Base-by-base conservation (phyloP, 2,797 vertebrate species). In the Buphagus erythrorhynchus region DNA sequence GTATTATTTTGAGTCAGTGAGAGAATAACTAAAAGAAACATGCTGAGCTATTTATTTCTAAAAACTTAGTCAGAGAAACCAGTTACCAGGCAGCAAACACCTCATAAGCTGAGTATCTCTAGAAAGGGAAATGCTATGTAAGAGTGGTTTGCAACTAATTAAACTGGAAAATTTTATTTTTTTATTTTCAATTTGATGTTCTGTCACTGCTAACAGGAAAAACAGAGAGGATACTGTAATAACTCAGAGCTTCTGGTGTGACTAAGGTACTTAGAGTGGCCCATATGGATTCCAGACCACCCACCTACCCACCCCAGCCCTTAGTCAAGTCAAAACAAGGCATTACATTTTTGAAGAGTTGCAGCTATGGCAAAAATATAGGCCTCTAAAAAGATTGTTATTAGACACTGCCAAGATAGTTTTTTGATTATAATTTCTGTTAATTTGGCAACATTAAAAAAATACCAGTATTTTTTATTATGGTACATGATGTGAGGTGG, bases 311-410 rank as follows among this genome's bases (percentile, higher is more conserved):
- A 93, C 81, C 59, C 73, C 82, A 97, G 66, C 90, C 94, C 63
- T 96, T 88, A 91, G 63, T 91, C 76, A 97, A 97, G 94, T 96
- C 91, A 96, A 96, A 97, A 97, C 88, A 96, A 96, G 92, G 52
- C 66, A 90, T 85, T 92, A 90, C 6, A 45, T 88, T 90, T 96
- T 86, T 89, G 26, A 96, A 93, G 84, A 92, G 66, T 65, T 92
- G 33, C 66, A 87, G 76, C 46, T 67, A 84, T 69, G 65, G 89
- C 51, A 82, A 95, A 95, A 86, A 91, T 40, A 71, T 22, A 82
- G 67, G 29, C 81, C 52, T 94, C 74, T 83, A 31, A 89, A 93
- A 86, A 75, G 16, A 62, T 89, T 71, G 31, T 88, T 96, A 95
- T 90, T 96, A 87, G 74, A 75, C n/a, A 46, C 20, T 93, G 40